Evolutionary conservation across 2,797 vertebrate genomes (phyloP).

Genomic region (Ibycter americanus): DNA sequence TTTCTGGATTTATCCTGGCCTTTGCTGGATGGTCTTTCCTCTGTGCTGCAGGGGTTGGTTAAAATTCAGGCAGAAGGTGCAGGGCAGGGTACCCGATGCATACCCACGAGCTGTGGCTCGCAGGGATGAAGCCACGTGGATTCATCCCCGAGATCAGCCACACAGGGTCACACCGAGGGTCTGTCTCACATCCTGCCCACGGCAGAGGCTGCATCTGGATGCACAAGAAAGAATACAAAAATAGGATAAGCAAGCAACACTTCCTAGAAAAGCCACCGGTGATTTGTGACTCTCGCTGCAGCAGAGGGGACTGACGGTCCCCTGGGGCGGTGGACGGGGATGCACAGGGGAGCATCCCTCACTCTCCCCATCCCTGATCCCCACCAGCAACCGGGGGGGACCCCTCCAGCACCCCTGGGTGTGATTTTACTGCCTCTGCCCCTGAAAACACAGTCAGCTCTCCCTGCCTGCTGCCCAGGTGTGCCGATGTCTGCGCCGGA

Average conservation of each 20-base stretch:
- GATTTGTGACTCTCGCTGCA: neutral
- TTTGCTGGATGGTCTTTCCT: neutral
- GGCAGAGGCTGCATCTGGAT: neutral
- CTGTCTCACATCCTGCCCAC: neutral
- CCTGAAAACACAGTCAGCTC: rapidly evolving
- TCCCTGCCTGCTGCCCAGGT: neutral
- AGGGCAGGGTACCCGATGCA: neutral
- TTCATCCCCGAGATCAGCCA: neutral
- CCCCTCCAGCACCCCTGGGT: neutral
- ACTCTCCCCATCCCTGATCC: neutral
- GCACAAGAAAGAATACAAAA: no score
- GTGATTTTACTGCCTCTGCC: neutral
- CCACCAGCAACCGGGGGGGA: neutral
- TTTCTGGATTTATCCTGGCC: neutral
- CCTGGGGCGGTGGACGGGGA: neutral
- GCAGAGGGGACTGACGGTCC: neutral
- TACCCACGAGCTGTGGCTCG: rapidly evolving
- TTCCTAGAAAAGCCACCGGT: neutral
- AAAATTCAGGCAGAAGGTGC: neutral
- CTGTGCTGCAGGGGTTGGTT: no score
- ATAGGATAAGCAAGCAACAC: neutral
- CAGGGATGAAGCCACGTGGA: neutral
- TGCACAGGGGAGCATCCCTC: neutral
- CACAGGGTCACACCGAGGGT: neutral
- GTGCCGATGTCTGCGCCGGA: rapidly evolving